Base-by-base conservation (phyloP, 2,888 invertebrate species). In the Eilema sororculum region DNA sequence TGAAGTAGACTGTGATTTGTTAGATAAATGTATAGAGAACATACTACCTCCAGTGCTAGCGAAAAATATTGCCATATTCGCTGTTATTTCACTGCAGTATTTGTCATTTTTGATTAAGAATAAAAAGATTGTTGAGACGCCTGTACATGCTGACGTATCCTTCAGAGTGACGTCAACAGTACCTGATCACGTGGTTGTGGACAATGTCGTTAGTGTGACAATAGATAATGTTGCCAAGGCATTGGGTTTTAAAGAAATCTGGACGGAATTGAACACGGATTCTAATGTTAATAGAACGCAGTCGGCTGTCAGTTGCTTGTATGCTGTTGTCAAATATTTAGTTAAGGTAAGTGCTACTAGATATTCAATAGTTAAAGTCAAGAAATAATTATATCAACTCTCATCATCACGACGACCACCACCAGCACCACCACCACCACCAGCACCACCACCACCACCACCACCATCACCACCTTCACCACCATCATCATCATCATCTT, bases 101-200 rank as follows among this genome's bases (percentile, higher is more conserved):
- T 75, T 95, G 25, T 94, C 95, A 10, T 95, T 95, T 88, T 82
- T 95, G 74, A 95, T 95, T 0, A 95, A 95, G 74, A 95, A 95
- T 77, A 94, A 93, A 71, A 96, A 93, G 12, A 89, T 94, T 1
- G 96, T 91, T 3, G 94, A 95, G 72, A 91, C 90, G 20, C 89
- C 96, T 46, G 81, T 94, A 25, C 80, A 96, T 79, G 78, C 94
- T 68, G 89, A 96, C 20, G 94, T 94, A 2, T 95, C 95, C 0
- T 95, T 95, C 63, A 76, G 94, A 25, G 88, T 87, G 3, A 84
- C 87, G 4, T 82, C 84, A 8, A 77, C 86, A 4, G 87, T 89
- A 25, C 87, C 89, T 28, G 94, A 95, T 58, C 91, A 90, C 56
- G 87, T 95, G 0, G 87, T 92, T 0, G 91, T 95, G 22, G 93